Percentiles rank a stretch among this genome's conserved stretches.
Evolutionary conservation across 2,797 vertebrate species (phyloP).

Genomic region (Enteromius treurensis): DNA sequence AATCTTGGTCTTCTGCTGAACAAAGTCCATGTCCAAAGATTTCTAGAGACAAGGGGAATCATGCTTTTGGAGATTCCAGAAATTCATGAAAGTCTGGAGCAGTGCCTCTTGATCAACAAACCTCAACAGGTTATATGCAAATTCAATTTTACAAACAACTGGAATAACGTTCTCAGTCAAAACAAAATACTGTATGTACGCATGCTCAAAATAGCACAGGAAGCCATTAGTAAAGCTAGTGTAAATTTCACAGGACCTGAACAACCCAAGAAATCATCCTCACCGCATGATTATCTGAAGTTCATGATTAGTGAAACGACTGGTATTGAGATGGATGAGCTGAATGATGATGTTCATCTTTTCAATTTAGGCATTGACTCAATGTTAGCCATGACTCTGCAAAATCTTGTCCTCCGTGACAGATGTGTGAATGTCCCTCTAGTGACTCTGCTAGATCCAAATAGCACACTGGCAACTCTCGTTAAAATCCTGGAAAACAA

Average conservation of each 20-base stretch:
- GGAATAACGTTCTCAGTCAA: slow-evolving; percentile 68
- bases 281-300: slow-evolving; percentile 72
- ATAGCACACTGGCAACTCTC: slow-evolving; percentile 74
- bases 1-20: slow-evolving; percentile 84
- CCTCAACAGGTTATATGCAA: slow-evolving; percentile 80
- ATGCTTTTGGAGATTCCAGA: slow-evolving; percentile 78
- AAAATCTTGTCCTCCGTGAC: slow-evolving; percentile 79
- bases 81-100: slow-evolving; percentile 79
- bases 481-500: slow-evolving; percentile 39
- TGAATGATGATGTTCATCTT: slow-evolving; percentile 74
- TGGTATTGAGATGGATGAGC: slow-evolving; percentile 66
- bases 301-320: slow-evolving; percentile 74
- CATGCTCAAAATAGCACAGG: slow-evolving; percentile 61
- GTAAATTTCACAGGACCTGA: background rate
- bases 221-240: slow-evolving; percentile 64
- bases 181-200: slow-evolving; percentile 74
- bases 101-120: slow-evolving; percentile 78
- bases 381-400: slow-evolving; percentile 88
- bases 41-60: slow-evolving; percentile 82
- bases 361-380: slow-evolving; percentile 82
- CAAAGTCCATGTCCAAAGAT: slow-evolving; percentile 79
- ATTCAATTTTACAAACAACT: slow-evolving; percentile 77
- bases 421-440: slow-evolving; percentile 73
- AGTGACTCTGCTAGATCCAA: slow-evolving; percentile 74
- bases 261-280: slow-evolving; percentile 54